A percentile compares a stretch with the other conserved stretches of the same genome.
Conservation (phyloP, 2,113 vertebrate genomes). For the Phodopus roborovskii region DNA sequence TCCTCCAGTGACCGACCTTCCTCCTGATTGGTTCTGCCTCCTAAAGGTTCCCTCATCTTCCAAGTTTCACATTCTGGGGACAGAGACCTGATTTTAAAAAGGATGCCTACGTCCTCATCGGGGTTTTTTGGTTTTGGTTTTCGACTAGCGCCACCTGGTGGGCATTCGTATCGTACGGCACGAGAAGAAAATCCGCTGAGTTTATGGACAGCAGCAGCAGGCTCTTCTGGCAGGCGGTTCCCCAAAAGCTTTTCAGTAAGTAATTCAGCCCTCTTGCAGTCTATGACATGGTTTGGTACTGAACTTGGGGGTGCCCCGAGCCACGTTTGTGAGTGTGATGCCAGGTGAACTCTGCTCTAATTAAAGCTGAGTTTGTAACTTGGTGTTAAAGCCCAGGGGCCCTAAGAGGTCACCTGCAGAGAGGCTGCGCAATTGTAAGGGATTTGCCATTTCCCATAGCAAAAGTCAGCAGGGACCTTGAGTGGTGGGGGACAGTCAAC, state of each 20-base stretch:
- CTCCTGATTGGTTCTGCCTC: not conserved
- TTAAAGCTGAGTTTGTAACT: not conserved
- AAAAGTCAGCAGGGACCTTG: not conserved
- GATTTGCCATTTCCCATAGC: not conserved
- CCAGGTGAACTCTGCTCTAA: not conserved
- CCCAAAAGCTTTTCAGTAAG: not conserved
- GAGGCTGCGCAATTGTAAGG: not conserved
- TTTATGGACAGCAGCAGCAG: not conserved
- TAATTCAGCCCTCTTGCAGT: too few relatives aligned
- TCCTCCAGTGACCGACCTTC: not conserved
- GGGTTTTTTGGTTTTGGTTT: not conserved
- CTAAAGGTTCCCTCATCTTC: not conserved
- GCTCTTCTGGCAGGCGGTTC: not conserved
- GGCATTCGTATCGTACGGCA: not conserved
- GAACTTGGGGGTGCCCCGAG: not conserved
- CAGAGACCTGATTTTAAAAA: not conserved
- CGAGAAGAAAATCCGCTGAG: not conserved
- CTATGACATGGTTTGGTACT: not conserved
- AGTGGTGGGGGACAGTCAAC: not conserved
- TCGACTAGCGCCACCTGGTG: slow-evolving; percentile 58
- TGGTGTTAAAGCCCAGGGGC: not conserved
- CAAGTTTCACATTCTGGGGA: too few relatives aligned
- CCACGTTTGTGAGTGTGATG: not conserved
- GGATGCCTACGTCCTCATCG: not conserved
- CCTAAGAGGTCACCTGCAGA: not conserved